Percentiles rank a stretch among this genome's conserved stretches.
Conservation (phyloP, 1,140 invertebrate genomes). For the Reticulitermes speratus region DNA sequence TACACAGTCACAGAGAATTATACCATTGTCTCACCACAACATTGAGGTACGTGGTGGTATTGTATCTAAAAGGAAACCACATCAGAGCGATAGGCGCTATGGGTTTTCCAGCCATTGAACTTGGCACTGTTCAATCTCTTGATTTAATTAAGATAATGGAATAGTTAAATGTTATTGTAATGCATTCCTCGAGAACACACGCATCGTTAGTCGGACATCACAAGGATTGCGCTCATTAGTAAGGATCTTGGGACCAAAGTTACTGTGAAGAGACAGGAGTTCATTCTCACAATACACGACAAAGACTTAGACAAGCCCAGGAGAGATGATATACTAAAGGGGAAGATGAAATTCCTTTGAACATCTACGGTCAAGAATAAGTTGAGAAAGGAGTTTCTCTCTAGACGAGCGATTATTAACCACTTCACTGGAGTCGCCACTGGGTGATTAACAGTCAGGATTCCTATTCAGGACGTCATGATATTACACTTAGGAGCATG, state of each 20-base stretch:
- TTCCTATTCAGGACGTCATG: too few relatives aligned
- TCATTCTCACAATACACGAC: not conserved
- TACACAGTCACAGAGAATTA: not conserved
- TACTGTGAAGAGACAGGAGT: not conserved
- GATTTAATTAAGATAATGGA: constrained; percentile 13
- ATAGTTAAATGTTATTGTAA: not conserved
- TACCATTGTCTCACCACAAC: not conserved
- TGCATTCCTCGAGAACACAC: not conserved
- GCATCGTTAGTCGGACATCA: not conserved
- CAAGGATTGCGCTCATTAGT: not conserved
- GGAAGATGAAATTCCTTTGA: not conserved
- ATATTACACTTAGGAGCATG: too few relatives aligned
- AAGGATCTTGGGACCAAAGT: not conserved
- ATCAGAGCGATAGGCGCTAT: not conserved
- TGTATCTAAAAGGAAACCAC: not conserved
- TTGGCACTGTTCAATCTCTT: not conserved
- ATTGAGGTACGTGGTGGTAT: not conserved
- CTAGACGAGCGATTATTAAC: too few relatives aligned
- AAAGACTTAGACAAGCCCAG: not conserved
- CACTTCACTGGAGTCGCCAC: too few relatives aligned
- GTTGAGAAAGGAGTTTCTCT: too few relatives aligned
- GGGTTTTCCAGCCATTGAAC: not conserved
- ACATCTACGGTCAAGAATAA: not conserved
- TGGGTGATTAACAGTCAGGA: too few relatives aligned
- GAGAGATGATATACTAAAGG: not conserved